Conservation (phyloP, 2,888 invertebrate species). For the Drosophila cognata region DNA sequence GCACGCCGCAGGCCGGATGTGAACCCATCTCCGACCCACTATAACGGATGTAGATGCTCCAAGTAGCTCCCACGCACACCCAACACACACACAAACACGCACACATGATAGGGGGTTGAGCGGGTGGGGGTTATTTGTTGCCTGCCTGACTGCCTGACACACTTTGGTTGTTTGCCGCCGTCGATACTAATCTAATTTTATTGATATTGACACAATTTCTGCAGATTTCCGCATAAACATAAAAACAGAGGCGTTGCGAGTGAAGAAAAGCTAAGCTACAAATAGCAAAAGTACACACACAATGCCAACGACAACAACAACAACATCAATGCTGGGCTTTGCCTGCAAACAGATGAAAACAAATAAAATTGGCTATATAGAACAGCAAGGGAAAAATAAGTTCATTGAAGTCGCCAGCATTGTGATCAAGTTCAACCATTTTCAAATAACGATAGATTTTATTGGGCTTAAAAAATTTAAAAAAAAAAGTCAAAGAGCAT, state of each 20-base stretch:
- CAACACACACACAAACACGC: neutral
- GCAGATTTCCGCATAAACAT: constrained; percentile 84
- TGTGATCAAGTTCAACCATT: constrained; percentile 41
- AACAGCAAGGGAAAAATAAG: constrained; percentile 40
- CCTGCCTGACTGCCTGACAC: constrained; percentile 44
- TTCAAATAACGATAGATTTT: constrained; percentile 2
- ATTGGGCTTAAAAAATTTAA: neutral
- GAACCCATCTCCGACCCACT: constrained; percentile 20
- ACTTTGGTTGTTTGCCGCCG: constrained; percentile 64
- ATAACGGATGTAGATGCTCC: constrained; percentile 43
- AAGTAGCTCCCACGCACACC: constrained; percentile 31
- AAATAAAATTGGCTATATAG: constrained; percentile 55
- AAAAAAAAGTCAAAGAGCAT: neutral
- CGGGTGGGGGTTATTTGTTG: constrained; percentile 51
- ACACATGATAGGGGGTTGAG: constrained; percentile 1
- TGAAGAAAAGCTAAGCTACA: constrained; percentile 33
- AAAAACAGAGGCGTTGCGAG: constrained; percentile 69
- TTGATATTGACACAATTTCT: constrained; percentile 85
- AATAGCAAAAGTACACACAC: constrained; percentile 33
- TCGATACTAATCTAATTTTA: constrained; percentile 85
- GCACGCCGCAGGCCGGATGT: constrained; percentile 57
- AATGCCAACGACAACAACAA: constrained; percentile 18
- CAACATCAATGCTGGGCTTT: constrained; percentile 11
- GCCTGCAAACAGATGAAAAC: constrained; percentile 62
- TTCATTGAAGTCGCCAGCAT: constrained; percentile 40